Base-by-base conservation (phyloP, 2,113 vertebrate genomes). In the Petromus typicus region DNA sequence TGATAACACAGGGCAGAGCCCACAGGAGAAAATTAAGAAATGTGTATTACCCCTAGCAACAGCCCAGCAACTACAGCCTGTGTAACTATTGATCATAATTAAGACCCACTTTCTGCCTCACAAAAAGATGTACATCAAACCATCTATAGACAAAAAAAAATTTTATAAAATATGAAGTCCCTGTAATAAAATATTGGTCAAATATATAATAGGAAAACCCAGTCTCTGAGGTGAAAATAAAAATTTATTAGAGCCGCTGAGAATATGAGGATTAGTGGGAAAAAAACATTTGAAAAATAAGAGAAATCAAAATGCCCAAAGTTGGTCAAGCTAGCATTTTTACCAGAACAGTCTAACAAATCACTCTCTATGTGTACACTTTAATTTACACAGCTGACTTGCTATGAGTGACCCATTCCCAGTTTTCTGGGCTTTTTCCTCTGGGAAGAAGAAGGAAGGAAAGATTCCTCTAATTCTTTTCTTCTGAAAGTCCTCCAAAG, bases 401-500 rank as follows among this genome's bases (percentile, higher is more conserved):
- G 13, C n/a, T 79, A 64, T 40, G 48, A 5, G 25, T 4, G 14
- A 45, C 20, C 34, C 18, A 66, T 37, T 73, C 17, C 30, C 22
- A 57, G 16, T 63, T 45, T 64, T 34, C 54, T 48, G 17, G 6
- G 6, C 2, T 20, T 56, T 94, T 96, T 71, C 25, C 34, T 87
- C n/a, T 81, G 57, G 16, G 32, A 78, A 78, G 34, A 67, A 45
- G 91, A 54, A 90, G 34, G 18, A 93, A 89, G 57, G 45, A 76
- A 86, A 69, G 14, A 56, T 86, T 91, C 30, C 43, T 83, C 45
- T 78, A 37, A 78, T 69, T 80, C 37, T 86, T 67, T 93, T 89
- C 18, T 40, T 86, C 27, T 69, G 18, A 9, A 57, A 82, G 66
- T 84, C 57, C 56, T 86, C 23, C 25, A 30, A 86, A 27, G 13